Evolutionary conservation across 2,797 vertebrate species (phyloP).

Genomic region (Echiichthys vipera): DNA sequence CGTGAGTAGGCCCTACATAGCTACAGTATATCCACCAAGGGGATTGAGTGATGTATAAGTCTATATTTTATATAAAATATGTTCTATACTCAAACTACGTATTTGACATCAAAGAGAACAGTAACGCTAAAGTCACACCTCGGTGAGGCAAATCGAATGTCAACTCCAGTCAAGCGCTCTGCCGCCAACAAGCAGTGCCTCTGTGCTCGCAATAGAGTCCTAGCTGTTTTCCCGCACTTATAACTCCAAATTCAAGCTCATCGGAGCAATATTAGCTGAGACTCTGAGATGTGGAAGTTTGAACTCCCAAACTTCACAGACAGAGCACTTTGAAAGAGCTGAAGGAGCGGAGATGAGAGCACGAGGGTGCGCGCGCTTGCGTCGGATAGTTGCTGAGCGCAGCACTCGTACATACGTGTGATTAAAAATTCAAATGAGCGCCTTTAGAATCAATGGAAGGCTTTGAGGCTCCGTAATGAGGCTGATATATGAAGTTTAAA

Average conservation of each 20-base stretch:
- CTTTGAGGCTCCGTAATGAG: constrained; percentile 95
- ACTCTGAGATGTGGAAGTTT: constrained; percentile 70
- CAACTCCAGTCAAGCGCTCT: constrained; percentile 50
- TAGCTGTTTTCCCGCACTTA: constrained; percentile 44
- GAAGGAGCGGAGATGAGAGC: constrained; percentile 72
- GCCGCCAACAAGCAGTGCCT: constrained; percentile 45
- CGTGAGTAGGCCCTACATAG: constrained; percentile 70
- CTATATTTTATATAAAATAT: constrained; percentile 70
- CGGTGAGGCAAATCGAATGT: constrained; percentile 54
- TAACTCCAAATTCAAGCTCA: constrained; percentile 56
- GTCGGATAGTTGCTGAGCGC: constrained; percentile 84
- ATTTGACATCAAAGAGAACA: constrained; percentile 76
- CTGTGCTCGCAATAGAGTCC: constrained; percentile 46
- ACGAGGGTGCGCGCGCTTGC: constrained; percentile 30
- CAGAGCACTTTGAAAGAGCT: constrained; percentile 74
- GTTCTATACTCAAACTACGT: constrained; percentile 68
- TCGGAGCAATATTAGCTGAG: constrained; percentile 53
- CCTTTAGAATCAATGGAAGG: constrained; percentile 94
- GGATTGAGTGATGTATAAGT: constrained; percentile 59
- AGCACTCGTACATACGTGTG: constrained; percentile 89
- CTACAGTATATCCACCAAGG: constrained; percentile 65
- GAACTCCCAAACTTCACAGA: constrained; percentile 75
- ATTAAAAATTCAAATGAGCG: constrained; percentile 97
- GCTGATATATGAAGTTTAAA: constrained; percentile 91
- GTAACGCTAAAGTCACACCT: constrained; percentile 56